These are phyloP conservation scores for Andrena minutula DNA, from an alignment of 2,888 invertebrate genomes.

Conservation along the genomic window DNA sequence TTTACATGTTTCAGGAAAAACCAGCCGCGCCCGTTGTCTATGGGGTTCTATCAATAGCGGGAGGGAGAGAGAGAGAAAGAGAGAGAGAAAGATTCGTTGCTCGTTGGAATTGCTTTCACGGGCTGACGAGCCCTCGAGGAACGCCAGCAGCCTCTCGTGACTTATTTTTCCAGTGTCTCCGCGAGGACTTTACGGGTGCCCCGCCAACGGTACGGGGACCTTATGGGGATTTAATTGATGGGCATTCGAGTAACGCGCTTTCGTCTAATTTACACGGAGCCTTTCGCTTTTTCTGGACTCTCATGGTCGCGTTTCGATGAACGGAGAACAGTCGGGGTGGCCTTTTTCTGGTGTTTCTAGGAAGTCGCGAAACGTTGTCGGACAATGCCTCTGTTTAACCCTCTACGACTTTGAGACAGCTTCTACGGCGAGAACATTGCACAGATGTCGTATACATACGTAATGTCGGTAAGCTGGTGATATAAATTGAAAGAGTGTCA, in stretches of 20 bases:
- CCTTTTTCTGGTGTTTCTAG: neutral
- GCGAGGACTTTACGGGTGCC: conserved; percentile 15
- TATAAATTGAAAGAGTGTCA: too few species aligned
- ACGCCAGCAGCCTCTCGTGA: conserved; percentile 22
- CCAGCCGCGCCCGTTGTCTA: conserved; percentile 66
- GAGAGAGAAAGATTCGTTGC: conserved; percentile 22
- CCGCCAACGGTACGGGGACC: neutral
- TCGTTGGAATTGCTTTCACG: conserved; percentile 57
- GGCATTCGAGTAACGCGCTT: conserved; percentile 33
- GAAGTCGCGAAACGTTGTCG: too few species aligned
- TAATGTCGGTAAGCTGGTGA: too few species aligned
- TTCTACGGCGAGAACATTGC: too few species aligned
- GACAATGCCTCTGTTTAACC: too few species aligned
- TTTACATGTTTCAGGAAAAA: conserved; percentile 83
- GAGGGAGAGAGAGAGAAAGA: too few species aligned
- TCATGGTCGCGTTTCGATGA: neutral
- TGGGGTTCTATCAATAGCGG: conserved; percentile 74
- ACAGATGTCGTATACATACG: too few species aligned
- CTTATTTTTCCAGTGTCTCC: conserved; percentile 40
- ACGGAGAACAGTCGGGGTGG: neutral
- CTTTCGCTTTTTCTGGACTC: neutral
- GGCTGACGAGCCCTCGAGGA: conserved; percentile 56
- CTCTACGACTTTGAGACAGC: too few species aligned
- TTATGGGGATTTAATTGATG: conserved; percentile 48
- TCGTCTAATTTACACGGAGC: conserved; percentile 11